Conservation (phyloP, 2,113 vertebrate species). For the Rhombomys opimus region DNA sequence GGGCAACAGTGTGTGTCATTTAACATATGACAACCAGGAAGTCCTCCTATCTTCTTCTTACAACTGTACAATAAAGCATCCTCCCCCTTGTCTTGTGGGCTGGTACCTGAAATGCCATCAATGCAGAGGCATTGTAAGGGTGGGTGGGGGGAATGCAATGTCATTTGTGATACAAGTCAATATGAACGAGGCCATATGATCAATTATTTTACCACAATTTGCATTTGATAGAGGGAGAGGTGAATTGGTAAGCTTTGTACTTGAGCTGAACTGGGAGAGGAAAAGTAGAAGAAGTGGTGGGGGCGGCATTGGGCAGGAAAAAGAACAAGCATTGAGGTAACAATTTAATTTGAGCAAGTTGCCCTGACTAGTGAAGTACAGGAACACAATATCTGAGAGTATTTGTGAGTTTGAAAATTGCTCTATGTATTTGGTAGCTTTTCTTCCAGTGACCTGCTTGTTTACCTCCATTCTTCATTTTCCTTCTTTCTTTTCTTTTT, state of each 20-base stretch:
- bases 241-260: neutral
- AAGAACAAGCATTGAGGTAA: neutral
- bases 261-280: neutral
- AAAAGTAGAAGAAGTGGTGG: neutral
- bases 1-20: neutral
- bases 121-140: neutral
- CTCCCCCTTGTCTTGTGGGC: neutral
- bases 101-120: neutral
- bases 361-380: neutral
- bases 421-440: slow-evolving; percentile 19
- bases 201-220: slow-evolving; percentile 12
- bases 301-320: too few species aligned
- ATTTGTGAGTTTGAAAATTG: slow-evolving; percentile 10
- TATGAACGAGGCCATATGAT: neutral
- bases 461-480: neutral
- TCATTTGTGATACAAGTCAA: neutral
- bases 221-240: neutral
- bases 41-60: neutral
- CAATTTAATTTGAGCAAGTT: neutral
- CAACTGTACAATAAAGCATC: neutral
- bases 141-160: neutral
- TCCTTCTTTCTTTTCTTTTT: neutral
- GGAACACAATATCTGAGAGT: neutral
- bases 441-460: slow-evolving; percentile 10
- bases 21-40: neutral